Evolutionary conservation across 2,797 vertebrate genomes (phyloP), one percentile per base, ranked within the genome.

Genomic region (Enoplosus armatus): DNA sequence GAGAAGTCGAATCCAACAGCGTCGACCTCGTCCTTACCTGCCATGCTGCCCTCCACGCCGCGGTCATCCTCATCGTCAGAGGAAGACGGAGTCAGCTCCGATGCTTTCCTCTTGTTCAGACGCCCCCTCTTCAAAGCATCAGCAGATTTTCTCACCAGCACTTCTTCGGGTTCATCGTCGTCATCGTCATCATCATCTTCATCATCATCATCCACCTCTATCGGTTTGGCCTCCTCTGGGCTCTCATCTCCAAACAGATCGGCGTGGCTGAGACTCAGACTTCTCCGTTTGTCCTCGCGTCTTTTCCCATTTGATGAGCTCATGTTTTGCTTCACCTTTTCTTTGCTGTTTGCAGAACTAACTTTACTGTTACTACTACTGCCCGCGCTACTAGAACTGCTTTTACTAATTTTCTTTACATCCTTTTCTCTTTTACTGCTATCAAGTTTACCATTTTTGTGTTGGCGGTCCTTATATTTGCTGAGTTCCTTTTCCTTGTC

Each of bases 161-260:
- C 86, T 80, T 90, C 92, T 74, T 50, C 92, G 0, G 70, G 89
- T 0, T 96, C 96, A 0, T 91, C 80, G 0, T 95, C 68, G 0
- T 9, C 62, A 0, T 88, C 74, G 0, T 71, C 75, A 0, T 94
- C 75, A 0, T n/a, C n/a, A n/a, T n/a, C n/a, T n/a, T 16, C 67
- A 0, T 89, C 77, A 0, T 72, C 75, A 1, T 68, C 65, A 0
- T 86, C 83, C 14, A 88, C 84, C 14, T 92, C 81, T 0, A 93
- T 74, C 0, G 79, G 84, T 4, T 88, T 55, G 0, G 76, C 90
- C 0, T 97, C 97, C 0, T 98, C 97, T 1, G 96, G 97, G 0
- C 98, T 99, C 87, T 99, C 98, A 0, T 97, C 98, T 0, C 98
- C 98, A 2, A 99, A 99, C 79, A 99, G 95, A 59, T 99, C 98